Conservation (phyloP, 2,888 invertebrate genomes). For the Beris chalybata region DNA sequence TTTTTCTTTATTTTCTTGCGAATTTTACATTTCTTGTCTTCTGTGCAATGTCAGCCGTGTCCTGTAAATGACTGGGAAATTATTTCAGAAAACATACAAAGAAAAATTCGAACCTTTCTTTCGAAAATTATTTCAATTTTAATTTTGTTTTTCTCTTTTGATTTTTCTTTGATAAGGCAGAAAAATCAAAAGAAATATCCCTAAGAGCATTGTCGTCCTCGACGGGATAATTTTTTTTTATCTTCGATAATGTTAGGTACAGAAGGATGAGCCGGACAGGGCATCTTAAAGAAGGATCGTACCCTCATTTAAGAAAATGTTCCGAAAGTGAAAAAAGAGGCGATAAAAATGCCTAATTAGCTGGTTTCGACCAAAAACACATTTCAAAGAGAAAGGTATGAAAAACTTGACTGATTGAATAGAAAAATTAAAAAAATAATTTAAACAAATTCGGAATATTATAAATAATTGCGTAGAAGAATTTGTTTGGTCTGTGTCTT, state of each 20-base stretch:
- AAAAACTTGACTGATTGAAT: no score
- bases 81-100: constrained; percentile 13
- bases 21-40: not conserved
- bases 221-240: constrained; percentile 1
- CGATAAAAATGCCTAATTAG: no score
- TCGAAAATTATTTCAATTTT: constrained; percentile 19
- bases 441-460: no score
- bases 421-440: no score
- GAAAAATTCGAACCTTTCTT: constrained; percentile 18
- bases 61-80: constrained; percentile 24
- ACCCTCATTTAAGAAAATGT: no score
- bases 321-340: no score
- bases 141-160: constrained; percentile 21
- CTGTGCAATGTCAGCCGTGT: constrained; percentile 12
- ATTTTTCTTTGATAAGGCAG: constrained; percentile 24
- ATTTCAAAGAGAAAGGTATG: no score
- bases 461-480: no score
- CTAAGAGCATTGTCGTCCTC: constrained; percentile 24
- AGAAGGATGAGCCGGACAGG: not conserved
- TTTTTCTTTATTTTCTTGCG: constrained; percentile 1
- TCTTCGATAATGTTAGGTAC: constrained; percentile 27
- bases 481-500: no score
- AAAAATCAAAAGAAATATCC: constrained; percentile 30
- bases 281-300: no score
- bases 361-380: no score